Conservation (phyloP, 1,140 invertebrate genomes). For the Samia ricini region DNA sequence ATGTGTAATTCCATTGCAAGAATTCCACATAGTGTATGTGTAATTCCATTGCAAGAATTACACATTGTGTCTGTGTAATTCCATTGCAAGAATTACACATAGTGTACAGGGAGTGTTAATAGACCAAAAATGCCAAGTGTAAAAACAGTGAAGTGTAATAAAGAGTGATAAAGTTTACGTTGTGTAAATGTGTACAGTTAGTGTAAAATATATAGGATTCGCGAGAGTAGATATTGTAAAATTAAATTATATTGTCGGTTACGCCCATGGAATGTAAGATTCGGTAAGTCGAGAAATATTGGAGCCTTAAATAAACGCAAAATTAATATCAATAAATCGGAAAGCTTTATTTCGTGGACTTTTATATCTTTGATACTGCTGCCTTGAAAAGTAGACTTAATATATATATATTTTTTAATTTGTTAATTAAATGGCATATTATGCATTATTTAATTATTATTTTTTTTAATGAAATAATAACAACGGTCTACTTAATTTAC, state of each 20-base stretch:
- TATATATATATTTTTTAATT: constrained; percentile 23
- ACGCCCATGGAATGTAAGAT: too few species aligned
- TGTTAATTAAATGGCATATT: constrained; percentile 1
- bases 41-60: too few species aligned
- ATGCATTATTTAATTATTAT: neutral
- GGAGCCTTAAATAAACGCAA: constrained; percentile 20
- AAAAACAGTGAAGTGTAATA: neutral
- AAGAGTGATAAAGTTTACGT: neutral
- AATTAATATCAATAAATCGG: constrained; percentile 29
- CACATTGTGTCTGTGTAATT: too few species aligned
- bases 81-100: too few species aligned
- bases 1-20: too few species aligned
- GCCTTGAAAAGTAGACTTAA: constrained; percentile 36
- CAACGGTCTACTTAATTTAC: constrained; percentile 32
- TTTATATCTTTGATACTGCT: constrained; percentile 6
- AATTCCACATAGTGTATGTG: too few species aligned
- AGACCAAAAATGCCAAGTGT: neutral
- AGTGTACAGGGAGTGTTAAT: neutral
- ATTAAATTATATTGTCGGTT: neutral
- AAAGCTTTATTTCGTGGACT: constrained; percentile 41
- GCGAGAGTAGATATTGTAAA: neutral
- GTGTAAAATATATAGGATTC: constrained; percentile 1
- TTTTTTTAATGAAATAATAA: constrained; percentile 12
- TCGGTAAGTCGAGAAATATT: neutral
- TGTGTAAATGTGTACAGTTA: constrained; percentile 5